Evolutionary conservation across 2,888 invertebrate genomes (phyloP), one percentile per base, ranked within the genome.

Genomic region (Hirtodrosophila histrioides): DNA sequence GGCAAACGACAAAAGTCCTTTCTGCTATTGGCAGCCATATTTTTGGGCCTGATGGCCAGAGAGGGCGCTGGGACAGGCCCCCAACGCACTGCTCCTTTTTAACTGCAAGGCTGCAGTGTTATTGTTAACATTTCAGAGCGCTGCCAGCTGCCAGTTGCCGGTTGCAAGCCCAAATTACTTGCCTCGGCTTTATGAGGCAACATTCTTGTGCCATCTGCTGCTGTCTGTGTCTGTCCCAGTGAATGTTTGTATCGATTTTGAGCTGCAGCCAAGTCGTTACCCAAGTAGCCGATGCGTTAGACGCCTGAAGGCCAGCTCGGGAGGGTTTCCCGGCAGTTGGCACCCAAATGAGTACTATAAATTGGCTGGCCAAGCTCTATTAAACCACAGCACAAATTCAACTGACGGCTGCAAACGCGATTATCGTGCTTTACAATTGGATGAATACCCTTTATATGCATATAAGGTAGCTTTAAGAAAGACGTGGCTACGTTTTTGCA

Each of bases 161-260:
- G 31, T 49, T 12, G 24, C 24, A 11, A 43, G 43, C 29, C 23
- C 12, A 31, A 46, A 12, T 36, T 8, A 10, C 40, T 33, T 17
- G n/a, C 17, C 33, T 40, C 39, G 17, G 5, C 10, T 45, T 37
- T 17, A 27, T 41, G 17, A 12, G 44, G 10, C 48, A 46, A 46
- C 31, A 46, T 43, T 50, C 24, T 12, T n/a, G n/a, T 8, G 24
- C 31, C 45, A 50, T 43, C 50, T 60, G 40, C n/a, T 44, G 24
- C n/a, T 43, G 37, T 33, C 24, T 33, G 24, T 33, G 23, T n/a
- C 6, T 56, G 24, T 39, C 31, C 23, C n/a, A 4, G 40, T 29
- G 33, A 37, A 41, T 41, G 49, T n/a, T 41, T 45, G 27, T 75
- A 74, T 74, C 55, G 70, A 74, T 74, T 74, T 70, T 74, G 60